These are phyloP conservation scores for Prionace glauca DNA, from an alignment of 2,797 vertebrate genomes.

Conservation along the genomic window DNA sequence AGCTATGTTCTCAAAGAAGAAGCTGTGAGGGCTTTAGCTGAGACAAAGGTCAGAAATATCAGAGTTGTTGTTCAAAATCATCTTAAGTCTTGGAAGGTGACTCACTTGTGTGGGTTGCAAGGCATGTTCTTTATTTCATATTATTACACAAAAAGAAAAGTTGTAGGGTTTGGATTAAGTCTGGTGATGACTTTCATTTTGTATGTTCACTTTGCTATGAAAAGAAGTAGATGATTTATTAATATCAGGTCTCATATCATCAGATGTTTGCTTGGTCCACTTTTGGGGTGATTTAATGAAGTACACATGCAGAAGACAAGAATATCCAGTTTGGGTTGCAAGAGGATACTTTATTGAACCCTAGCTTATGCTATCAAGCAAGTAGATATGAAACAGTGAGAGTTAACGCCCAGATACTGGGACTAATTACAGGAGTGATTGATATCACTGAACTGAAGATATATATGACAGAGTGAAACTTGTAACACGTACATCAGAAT, in stretches of 20 bases:
- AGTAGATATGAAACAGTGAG: neutral
- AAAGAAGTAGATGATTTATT: neutral
- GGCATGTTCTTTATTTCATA: neutral
- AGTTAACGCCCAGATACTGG: neutral
- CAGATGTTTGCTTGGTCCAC: neutral
- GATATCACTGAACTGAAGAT: neutral
- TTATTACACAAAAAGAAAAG: neutral
- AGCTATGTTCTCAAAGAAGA: neutral
- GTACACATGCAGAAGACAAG: neutral
- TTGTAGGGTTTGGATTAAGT: neutral
- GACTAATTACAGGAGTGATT: neutral
- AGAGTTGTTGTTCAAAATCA: neutral
- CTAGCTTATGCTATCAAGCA: neutral
- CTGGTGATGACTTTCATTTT: neutral
- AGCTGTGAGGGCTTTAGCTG: neutral
- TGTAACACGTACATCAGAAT: neutral
- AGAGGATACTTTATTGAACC: neutral
- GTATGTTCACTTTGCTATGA: neutral
- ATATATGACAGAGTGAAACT: neutral
- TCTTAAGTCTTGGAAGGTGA: neutral
- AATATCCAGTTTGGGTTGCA: neutral
- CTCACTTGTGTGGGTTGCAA: neutral
- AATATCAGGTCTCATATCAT: neutral
- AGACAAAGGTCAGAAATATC: neutral
- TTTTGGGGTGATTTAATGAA: neutral